phyloP scores from a whole-genome alignment of 2,113 vertebrate species.

The Otocyon megalotis region DNA sequence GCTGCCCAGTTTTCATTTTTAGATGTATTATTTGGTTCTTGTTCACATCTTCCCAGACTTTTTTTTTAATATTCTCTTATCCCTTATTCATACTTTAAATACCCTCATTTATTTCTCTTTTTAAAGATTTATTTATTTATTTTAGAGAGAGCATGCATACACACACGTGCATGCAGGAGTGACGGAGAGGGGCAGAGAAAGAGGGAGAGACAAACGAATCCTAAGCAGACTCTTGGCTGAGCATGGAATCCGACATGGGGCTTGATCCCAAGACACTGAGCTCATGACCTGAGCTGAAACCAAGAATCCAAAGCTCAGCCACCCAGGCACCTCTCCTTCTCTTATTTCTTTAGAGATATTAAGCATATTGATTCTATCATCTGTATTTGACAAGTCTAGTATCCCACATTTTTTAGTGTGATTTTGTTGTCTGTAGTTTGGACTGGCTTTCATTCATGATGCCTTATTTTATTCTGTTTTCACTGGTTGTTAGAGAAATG shows the following conservation, averaged over 20 bases:
- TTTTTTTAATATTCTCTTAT: neutral
- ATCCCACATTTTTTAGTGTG: neutral
- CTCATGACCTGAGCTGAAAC: neutral
- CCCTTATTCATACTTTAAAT: neutral
- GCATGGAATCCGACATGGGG: neutral
- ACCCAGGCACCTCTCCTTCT: neutral
- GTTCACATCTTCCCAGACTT: neutral
- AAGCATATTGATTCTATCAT: neutral
- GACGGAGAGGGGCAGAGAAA: neutral
- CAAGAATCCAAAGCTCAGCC: neutral
- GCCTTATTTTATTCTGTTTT: neutral
- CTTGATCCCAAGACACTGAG: neutral
- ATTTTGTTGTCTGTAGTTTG: neutral
- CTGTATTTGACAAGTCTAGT: neutral
- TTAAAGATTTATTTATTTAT: neutral
- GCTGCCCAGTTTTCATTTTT: neutral
- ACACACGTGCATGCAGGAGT: rapidly evolving
- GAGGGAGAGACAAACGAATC: neutral
- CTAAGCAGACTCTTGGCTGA: neutral
- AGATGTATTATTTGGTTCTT: neutral
- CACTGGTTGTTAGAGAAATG: neutral
- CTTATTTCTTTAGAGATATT: neutral
- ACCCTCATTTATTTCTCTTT: neutral
- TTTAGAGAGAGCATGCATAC: neutral
- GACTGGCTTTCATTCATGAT: too few species aligned